A percentile compares a stretch with the other conserved stretches of the same genome.
Conservation (phyloP, 2,113 vertebrate genomes). For the Engystomops pustulosus region DNA sequence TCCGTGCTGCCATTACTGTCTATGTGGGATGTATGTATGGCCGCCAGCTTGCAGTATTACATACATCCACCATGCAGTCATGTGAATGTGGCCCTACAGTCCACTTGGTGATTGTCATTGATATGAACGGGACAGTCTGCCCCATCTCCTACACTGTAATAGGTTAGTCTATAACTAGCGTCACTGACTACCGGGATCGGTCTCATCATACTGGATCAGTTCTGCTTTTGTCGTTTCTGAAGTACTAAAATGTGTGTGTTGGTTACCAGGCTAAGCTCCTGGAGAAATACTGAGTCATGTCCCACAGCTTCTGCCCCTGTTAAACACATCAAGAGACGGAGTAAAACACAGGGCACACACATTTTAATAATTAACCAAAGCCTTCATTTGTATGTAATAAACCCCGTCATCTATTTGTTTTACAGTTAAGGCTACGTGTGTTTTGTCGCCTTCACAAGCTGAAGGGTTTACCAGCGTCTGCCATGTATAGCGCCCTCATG, state of each 20-base stretch:
- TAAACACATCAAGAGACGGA: neutral
- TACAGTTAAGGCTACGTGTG: neutral
- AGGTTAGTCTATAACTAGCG: too few species aligned
- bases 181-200: neutral
- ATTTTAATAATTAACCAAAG: neutral
- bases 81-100: too few species aligned
- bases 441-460: neutral
- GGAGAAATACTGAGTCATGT: conserved; percentile 20
- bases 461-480: neutral
- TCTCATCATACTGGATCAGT: neutral
- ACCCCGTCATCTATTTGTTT: neutral
- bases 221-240: neutral
- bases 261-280: neutral
- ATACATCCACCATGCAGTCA: too few species aligned
- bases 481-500: neutral
- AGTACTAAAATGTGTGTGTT: neutral
- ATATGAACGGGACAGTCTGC: too few species aligned
- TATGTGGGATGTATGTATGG: too few species aligned
- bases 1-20: too few species aligned
- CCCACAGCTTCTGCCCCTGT: neutral
- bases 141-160: too few species aligned
- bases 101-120: too few species aligned
- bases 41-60: too few species aligned
- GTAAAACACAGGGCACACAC: neutral
- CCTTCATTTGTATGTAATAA: neutral